phyloP scores from a whole-genome alignment of 1,140 invertebrate genomes.

The Lordiphosa mommai region DNA sequence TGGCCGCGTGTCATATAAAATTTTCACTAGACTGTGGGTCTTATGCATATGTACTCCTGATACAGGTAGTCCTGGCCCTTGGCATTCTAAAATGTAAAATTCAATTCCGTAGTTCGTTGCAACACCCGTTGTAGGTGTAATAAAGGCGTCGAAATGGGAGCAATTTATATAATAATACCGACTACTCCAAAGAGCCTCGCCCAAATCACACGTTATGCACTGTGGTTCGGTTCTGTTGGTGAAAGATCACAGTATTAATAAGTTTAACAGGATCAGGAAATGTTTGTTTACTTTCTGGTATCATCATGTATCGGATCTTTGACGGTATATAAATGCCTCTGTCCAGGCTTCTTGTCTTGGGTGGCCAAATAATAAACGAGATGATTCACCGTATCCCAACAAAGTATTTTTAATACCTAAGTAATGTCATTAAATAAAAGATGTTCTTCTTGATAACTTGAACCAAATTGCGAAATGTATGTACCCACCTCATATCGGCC shows the following conservation, averaged over 20 bases:
- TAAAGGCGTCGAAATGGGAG: slow-evolving; percentile 88
- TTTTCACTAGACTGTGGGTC: slow-evolving; percentile 86
- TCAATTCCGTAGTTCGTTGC: slow-evolving; percentile 81
- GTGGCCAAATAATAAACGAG: slow-evolving; percentile 92
- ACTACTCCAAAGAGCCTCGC: slow-evolving; percentile 85
- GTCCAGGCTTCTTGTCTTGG: slow-evolving; percentile 89
- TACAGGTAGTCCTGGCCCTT: slow-evolving; percentile 88
- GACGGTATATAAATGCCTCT: slow-evolving; percentile 92
- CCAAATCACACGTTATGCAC: slow-evolving; percentile 90
- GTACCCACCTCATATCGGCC: slow-evolving; percentile 89
- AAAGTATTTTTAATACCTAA: slow-evolving; percentile 88
- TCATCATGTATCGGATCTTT: slow-evolving; percentile 86
- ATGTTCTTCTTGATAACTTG: no score
- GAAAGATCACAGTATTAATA: not conserved
- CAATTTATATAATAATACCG: slow-evolving; percentile 89
- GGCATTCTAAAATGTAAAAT: slow-evolving; percentile 89
- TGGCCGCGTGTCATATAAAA: slow-evolving; percentile 88
- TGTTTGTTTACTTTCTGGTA: slow-evolving; percentile 81
- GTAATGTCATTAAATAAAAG: no score
- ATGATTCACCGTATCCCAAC: slow-evolving; percentile 91
- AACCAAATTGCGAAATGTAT: no score
- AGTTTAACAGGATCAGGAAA: not conserved
- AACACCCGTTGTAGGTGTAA: slow-evolving; percentile 81
- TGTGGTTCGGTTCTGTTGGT: slow-evolving; percentile 83
- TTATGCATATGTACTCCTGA: slow-evolving; percentile 85